These are phyloP conservation scores for Ammodytes marinus DNA, from an alignment of 2,113 vertebrate species.

Conservation along the genomic window DNA sequence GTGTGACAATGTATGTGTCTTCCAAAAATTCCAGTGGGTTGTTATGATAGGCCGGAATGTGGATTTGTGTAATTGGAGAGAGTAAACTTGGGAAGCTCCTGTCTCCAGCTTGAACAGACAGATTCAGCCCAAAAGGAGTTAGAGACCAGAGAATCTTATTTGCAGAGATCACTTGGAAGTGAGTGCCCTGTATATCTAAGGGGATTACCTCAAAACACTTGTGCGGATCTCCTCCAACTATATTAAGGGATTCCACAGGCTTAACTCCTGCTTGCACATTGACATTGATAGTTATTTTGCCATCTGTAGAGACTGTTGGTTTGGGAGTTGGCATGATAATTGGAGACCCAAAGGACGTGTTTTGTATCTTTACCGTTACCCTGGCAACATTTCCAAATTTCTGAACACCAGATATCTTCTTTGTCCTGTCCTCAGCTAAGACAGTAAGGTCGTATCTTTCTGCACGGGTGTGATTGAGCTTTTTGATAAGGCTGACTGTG, in stretches of 20 bases:
- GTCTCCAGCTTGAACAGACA: constrained; percentile 93
- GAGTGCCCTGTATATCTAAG: constrained; percentile 82
- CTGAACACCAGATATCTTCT: constrained; percentile 90
- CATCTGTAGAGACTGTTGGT: constrained; percentile 66
- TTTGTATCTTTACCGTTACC: constrained; percentile 87
- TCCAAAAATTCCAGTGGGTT: constrained; percentile 87
- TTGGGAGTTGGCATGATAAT: constrained; percentile 79
- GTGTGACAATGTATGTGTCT: constrained; percentile 85
- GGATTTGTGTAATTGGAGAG: constrained; percentile 85
- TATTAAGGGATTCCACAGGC: constrained; percentile 84
- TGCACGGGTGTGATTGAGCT: constrained; percentile 87
- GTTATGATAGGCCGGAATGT: constrained; percentile 86
- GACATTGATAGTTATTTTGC: constrained; percentile 85
- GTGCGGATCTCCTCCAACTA: constrained; percentile 90
- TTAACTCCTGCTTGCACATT: constrained; percentile 84
- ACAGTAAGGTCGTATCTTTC: constrained; percentile 90
- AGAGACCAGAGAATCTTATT: constrained; percentile 91
- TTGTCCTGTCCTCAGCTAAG: constrained; percentile 93
- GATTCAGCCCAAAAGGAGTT: constrained; percentile 89
- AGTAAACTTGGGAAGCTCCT: constrained; percentile 82
- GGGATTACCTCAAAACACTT: constrained; percentile 89
- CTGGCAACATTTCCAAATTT: constrained; percentile 91
- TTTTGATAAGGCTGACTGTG: constrained; percentile 86
- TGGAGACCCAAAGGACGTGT: constrained; percentile 81
- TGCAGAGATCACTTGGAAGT: constrained; percentile 90